These are phyloP conservation scores for Schmidtea mediterranea DNA, from an alignment of 1,140 invertebrate genomes.

Conservation along the genomic window DNA sequence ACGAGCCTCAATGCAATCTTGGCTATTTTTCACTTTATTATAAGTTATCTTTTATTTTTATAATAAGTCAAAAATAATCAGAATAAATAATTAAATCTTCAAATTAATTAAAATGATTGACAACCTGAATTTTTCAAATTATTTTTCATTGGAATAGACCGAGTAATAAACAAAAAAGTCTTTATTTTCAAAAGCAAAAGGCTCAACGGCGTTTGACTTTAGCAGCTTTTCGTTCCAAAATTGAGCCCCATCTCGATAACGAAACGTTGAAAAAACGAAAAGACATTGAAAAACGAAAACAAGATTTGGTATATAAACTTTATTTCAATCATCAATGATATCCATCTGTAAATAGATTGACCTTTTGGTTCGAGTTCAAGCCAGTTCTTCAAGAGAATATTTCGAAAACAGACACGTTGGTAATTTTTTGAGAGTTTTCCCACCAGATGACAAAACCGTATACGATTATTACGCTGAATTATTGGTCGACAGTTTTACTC, in stretches of 20 bases:
- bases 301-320: neutral
- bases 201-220: neutral
- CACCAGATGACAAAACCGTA: constrained; percentile 17
- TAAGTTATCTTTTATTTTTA: no score
- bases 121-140: no score
- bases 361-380: constrained; percentile 15
- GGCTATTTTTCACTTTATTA: no score
- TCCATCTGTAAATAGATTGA: no score
- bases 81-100: no score
- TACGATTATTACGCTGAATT: constrained; percentile 16
- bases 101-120: no score
- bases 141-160: no score
- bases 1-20: no score
- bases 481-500: constrained; percentile 9
- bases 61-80: no score
- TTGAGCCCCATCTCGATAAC: neutral
- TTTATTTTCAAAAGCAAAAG: neutral
- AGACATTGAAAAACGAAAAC: constrained; percentile 5
- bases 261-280: constrained; percentile 4
- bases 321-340: neutral
- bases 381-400: constrained; percentile 17
- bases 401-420: constrained; percentile 24
- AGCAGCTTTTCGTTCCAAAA: constrained; percentile 3
- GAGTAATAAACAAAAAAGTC: neutral
- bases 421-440: constrained; percentile 22